Percentiles rank a stretch among this genome's conserved stretches.
phyloP scores from a whole-genome alignment of 2,113 vertebrate species.

The Bubalus kerabau region DNA sequence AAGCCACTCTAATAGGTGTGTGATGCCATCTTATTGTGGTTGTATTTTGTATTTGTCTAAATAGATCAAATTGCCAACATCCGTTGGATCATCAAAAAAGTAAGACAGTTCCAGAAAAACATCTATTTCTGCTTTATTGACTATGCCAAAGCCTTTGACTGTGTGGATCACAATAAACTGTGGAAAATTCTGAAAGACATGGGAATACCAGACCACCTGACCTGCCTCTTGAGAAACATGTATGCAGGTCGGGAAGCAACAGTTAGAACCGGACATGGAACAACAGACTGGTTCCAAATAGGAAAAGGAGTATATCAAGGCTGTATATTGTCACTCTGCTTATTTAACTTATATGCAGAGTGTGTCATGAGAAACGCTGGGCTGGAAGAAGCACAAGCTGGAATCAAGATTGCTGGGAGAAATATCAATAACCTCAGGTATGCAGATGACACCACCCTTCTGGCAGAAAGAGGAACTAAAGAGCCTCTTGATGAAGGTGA shows the following conservation, averaged over 20 bases:
- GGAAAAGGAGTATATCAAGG: neutral
- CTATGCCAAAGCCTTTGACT: neutral
- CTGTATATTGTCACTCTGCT: neutral
- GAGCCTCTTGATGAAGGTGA: neutral
- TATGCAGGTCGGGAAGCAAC: neutral
- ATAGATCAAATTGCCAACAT: neutral
- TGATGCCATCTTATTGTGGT: neutral
- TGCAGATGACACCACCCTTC: neutral
- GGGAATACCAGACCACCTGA: neutral
- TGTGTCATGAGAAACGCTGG: accelerated
- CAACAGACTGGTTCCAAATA: neutral
- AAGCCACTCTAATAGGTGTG: neutral
- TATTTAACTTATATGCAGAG: neutral
- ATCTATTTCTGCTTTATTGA: neutral
- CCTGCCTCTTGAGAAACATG: neutral
- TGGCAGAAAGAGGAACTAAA: neutral
- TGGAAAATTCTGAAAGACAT: neutral
- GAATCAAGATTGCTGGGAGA: neutral
- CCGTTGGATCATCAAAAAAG: accelerated
- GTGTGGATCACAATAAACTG: neutral
- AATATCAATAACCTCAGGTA: neutral
- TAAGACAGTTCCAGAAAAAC: neutral
- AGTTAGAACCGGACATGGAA: neutral
- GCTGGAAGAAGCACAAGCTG: neutral
- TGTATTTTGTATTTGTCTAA: neutral